Evolutionary conservation across 2,113 vertebrate species (phyloP).

Genomic region (Delphinus delphis): DNA sequence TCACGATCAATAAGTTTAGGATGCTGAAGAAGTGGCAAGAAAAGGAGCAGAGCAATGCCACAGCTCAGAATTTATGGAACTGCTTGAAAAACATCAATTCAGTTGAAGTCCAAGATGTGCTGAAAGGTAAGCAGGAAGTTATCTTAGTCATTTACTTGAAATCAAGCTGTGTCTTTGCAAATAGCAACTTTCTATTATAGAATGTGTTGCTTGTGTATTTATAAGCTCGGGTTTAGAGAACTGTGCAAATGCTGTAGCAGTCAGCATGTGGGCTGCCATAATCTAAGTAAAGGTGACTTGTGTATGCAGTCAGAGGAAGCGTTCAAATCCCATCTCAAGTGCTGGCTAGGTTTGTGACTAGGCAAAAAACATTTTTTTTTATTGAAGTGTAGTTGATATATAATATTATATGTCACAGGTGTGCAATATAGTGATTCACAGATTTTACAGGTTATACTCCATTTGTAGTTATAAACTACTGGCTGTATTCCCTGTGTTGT

Average conservation of each 20-base stretch:
- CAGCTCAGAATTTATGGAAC: conserved; percentile 68
- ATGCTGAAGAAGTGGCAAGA: conserved; percentile 85
- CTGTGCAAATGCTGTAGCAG: neutral
- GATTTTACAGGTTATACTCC: neutral
- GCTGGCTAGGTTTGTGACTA: neutral
- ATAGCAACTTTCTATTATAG: neutral
- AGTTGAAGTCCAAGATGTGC: conserved; percentile 79
- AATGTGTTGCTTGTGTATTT: neutral
- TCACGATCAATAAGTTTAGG: conserved; percentile 84
- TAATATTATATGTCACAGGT: neutral
- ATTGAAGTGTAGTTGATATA: neutral
- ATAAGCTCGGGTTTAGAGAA: neutral
- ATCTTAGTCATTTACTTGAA: accelerated
- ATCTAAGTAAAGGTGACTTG: neutral
- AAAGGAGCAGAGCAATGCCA: conserved; percentile 75
- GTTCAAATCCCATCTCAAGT: neutral
- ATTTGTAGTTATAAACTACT: neutral
- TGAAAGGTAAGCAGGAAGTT: conserved; percentile 80
- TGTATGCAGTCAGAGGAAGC: neutral
- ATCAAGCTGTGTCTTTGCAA: neutral
- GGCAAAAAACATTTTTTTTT: neutral
- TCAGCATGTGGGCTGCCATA: accelerated
- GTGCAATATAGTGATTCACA: neutral
- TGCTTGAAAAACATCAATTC: conserved; percentile 78
- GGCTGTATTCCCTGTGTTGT: neutral